Base-by-base conservation (phyloP, 1,140 invertebrate genomes). In the Leptinotarsa lineolata region DNA sequence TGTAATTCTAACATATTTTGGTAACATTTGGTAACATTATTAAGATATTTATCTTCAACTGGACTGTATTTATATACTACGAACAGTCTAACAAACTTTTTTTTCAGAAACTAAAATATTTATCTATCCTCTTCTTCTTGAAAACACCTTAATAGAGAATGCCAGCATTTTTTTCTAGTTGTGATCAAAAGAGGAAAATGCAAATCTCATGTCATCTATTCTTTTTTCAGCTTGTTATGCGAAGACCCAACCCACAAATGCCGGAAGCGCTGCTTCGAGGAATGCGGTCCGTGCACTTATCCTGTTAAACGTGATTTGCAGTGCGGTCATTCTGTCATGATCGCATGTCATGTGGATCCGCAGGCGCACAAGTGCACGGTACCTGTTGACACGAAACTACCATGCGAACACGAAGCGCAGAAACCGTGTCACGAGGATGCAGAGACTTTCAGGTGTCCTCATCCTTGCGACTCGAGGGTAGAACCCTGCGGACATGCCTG, bases 401-500 rank as follows among this genome's bases (percentile, higher is more conserved):
- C 79, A n/a, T 90, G 88, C 80, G 81, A 78, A n/a, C 88, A 90
- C 76, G 74, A 83, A 79, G 75, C 80, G 1, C 72, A 81, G 4
- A 87, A 86, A 75, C 78, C 76, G 1, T 89, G 87, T 76, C 76
- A 81, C 54, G 61, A 76, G 48, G 78, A 85, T 68, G 64, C 81
- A 13, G 74, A 82, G 2, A 72, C 66, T 4, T 83, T 84, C 44
- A 24, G 18, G n/a, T 89, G 88, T 79, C 71, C 80, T 5, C 68
- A 76, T 24, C 82, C 81, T 0, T 89, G 88, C 75, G 78, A 81
- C 65, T 79, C 78, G 39, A 81, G 85, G 4, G 77, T 88, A 12
- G 81, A 83, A 74, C 82, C 84, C 18, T 89, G 88, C 78, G 88
- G 88, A 0, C 88, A 89, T 76, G 78, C 79, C 4, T 89, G 88